Percentiles rank a stretch among this genome's conserved stretches.
phyloP scores from a whole-genome alignment of 2,888 invertebrate species.

The Alentia gelatinosa region DNA sequence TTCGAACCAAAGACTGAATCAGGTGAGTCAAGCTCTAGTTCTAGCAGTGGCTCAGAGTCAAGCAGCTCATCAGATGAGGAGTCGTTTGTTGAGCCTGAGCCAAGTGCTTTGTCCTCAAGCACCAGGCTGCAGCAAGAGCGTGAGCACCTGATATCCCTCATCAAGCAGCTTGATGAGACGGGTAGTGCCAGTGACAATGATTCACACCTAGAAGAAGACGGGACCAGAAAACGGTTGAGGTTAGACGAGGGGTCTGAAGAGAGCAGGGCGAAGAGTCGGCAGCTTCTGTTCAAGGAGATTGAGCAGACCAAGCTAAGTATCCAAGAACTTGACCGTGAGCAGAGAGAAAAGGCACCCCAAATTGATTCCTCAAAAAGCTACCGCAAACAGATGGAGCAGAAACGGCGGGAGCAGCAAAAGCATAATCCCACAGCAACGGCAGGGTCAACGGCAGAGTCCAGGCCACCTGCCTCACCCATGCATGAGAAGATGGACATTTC shows the following conservation, averaged over 20 bases:
- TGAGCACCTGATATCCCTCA: conserved; percentile 75
- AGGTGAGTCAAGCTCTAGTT: conserved; percentile 67
- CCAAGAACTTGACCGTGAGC: conserved; percentile 6
- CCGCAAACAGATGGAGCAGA: conserved; percentile 75
- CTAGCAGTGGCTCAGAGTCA: conserved; percentile 71
- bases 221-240: not conserved
- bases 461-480: conserved; percentile 13
- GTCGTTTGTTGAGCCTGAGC: conserved; percentile 81
- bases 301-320: conserved; percentile 15
- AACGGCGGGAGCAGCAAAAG: conserved; percentile 65
- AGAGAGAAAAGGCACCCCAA: conserved; percentile 55
- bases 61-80: conserved; percentile 82
- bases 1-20: conserved; percentile 18
- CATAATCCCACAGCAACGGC: not conserved
- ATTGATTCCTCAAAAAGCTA: conserved; percentile 71
- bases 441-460: not conserved
- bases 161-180: conserved; percentile 71
- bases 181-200: conserved; percentile 5
- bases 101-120: conserved; percentile 68
- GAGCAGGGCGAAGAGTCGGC: not conserved
- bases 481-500: conserved; percentile 56
- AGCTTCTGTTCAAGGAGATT: not conserved
- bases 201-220: not conserved
- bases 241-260: not conserved
- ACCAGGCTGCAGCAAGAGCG: conserved; percentile 73